A percentile compares a stretch with the other conserved stretches of the same genome.
phyloP scores from a whole-genome alignment of 1,140 invertebrate species.

The Drosophila eugracilis region DNA sequence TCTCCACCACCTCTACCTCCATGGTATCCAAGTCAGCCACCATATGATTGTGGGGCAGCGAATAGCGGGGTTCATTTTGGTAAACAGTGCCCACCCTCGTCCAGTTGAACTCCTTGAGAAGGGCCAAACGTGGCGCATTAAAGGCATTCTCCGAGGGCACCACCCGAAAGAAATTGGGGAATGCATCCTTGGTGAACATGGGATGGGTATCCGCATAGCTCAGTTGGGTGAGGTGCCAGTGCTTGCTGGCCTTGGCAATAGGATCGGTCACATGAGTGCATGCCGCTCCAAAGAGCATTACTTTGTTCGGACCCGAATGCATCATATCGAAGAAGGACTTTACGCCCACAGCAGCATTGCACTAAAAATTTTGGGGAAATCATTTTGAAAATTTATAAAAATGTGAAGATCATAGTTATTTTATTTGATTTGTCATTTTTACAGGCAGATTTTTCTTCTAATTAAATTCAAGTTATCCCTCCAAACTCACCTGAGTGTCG shows the following conservation, averaged over 20 bases:
- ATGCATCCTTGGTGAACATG: constrained; percentile 97
- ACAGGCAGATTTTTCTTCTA: background rate
- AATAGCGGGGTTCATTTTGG: constrained; percentile 97
- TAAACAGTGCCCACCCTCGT: constrained; percentile 98
- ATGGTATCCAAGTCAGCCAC: constrained; percentile 94
- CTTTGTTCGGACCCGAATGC: constrained; percentile 94
- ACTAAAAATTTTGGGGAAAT: constrained; percentile 89
- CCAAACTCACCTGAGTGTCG: constrained; percentile 92
- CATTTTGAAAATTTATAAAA: no score
- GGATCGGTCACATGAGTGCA: constrained; percentile 98
- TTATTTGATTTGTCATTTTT: no score
- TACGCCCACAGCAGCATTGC: constrained; percentile 98
- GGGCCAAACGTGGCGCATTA: constrained; percentile 94
- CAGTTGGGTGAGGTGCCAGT: constrained; percentile 98
- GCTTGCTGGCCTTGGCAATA: constrained; percentile 98
- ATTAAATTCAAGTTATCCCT: background rate
- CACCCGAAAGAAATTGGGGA: constrained; percentile 98
- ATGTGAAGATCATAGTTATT: no score
- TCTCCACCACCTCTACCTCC: constrained; percentile 93
- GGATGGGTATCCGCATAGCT: constrained; percentile 99
- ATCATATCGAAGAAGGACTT: constrained; percentile 99
- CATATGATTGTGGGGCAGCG: constrained; percentile 96
- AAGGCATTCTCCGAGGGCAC: constrained; percentile 98
- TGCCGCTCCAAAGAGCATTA: constrained; percentile 98
- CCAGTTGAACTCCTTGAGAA: constrained; percentile 98